Evolutionary conservation across 2,113 vertebrate species (phyloP).

Genomic region (Pygoscelis antarcticus): DNA sequence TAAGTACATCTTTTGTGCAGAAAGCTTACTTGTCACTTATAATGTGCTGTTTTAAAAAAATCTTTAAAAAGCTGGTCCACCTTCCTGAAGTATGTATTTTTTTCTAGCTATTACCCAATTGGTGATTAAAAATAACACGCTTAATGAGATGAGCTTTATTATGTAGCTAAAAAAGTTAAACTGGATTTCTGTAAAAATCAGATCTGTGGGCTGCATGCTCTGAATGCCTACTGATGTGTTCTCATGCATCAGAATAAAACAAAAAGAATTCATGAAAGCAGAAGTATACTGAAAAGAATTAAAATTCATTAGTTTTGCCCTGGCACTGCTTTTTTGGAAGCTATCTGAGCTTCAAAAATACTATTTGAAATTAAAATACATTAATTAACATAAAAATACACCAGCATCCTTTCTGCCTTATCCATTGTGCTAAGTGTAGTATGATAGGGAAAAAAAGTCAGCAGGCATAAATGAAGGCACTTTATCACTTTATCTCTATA

Average conservation of each 20-base stretch:
- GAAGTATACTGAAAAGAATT: slow-evolving; percentile 15
- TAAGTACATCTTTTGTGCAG: background rate
- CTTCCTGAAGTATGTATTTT: background rate
- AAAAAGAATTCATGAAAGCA: slow-evolving; percentile 30
- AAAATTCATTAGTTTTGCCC: slow-evolving; percentile 55
- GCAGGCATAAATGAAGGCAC: background rate
- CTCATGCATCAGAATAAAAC: background rate
- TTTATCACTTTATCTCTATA: background rate
- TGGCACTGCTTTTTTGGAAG: slow-evolving; percentile 9
- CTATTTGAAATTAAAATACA: slow-evolving; percentile 53
- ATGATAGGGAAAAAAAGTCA: background rate
- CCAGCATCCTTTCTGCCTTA: background rate
- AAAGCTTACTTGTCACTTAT: background rate
- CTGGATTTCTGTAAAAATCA: slow-evolving; percentile 16
- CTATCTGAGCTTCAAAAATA: slow-evolving; percentile 21
- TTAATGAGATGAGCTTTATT: background rate
- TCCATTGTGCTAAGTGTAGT: slow-evolving; percentile 22
- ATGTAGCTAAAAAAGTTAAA: background rate
- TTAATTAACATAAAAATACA: slow-evolving; percentile 61
- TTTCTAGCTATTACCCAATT: background rate
- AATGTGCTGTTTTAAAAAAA: background rate
- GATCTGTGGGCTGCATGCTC: background rate
- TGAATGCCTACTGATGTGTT: background rate
- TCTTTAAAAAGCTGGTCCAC: background rate
- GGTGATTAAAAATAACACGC: background rate